Evolutionary conservation across 2,113 vertebrate species (phyloP).

Genomic region (Gnathonemus echidnorhynchus): DNA sequence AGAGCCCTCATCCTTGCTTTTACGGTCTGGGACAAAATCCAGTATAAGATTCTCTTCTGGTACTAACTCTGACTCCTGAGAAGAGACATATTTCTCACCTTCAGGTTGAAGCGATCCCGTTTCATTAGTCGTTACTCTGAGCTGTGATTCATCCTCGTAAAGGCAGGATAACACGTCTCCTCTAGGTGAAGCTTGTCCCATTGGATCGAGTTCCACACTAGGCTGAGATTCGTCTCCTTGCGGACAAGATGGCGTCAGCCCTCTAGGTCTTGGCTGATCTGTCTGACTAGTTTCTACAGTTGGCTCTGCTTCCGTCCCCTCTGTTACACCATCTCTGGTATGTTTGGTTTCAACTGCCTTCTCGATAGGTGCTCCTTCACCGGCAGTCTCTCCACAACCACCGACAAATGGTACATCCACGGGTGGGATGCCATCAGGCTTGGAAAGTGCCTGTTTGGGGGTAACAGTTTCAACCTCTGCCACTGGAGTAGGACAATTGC

Average conservation of each 20-base stretch:
- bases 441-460: conserved; percentile 57
- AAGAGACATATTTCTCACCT: background rate
- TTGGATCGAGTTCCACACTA: conserved; percentile 14
- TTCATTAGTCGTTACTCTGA: background rate
- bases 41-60: background rate
- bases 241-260: conserved; percentile 23
- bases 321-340: conserved; percentile 41
- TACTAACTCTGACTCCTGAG: background rate
- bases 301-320: conserved; percentile 39
- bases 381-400: conserved; percentile 48
- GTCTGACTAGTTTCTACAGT: conserved; percentile 61
- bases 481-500: conserved; percentile 51
- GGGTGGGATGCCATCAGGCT: conserved; percentile 56
- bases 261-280: conserved; percentile 45
- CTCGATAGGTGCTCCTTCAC: conserved; percentile 45
- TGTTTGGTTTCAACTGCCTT: conserved; percentile 42
- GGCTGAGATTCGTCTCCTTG: background rate
- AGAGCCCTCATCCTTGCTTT: background rate
- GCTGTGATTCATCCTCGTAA: background rate
- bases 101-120: background rate
- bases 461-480: conserved; percentile 57
- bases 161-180: background rate
- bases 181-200: background rate
- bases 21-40: background rate
- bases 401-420: conserved; percentile 50